Percentiles rank a stretch among this genome's conserved stretches.
Evolutionary conservation across 2,888 invertebrate species (phyloP).

Genomic region (Dolichomitus sp.): DNA sequence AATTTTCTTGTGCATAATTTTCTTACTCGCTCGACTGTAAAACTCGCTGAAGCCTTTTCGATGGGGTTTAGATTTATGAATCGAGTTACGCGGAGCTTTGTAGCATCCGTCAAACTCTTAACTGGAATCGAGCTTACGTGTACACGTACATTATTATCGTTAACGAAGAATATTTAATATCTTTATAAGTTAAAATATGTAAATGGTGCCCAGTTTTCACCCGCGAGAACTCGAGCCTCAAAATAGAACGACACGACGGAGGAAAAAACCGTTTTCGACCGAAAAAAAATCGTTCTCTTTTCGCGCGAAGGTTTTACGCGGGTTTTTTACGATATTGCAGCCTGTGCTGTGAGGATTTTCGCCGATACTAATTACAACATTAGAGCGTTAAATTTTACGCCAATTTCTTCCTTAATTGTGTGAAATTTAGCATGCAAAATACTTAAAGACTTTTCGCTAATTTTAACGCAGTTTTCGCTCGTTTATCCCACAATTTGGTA

Average conservation of each 20-base stretch:
- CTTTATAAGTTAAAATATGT: not conserved
- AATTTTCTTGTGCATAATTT: not conserved
- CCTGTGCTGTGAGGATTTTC: constrained; percentile 43
- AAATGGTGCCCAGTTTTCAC: not conserved
- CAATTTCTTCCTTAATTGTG: not conserved
- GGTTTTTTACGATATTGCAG: constrained; percentile 39
- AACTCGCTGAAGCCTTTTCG: not conserved
- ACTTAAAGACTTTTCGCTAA: no score
- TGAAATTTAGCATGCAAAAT: no score
- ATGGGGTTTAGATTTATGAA: constrained; percentile 23
- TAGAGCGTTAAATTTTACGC: not conserved
- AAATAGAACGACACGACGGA: not conserved
- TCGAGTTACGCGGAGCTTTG: constrained; percentile 12
- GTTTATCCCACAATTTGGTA: not conserved
- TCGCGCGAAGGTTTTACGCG: constrained; percentile 11
- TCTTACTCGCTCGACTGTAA: not conserved
- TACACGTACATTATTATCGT: constrained; percentile 71
- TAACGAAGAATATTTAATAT: constrained; percentile 13
- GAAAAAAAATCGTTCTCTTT: constrained; percentile 8
- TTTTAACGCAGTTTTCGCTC: no score
- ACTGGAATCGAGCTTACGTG: constrained; percentile 76
- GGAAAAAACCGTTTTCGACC: not conserved
- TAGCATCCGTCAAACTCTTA: constrained; percentile 40
- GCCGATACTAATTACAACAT: not conserved
- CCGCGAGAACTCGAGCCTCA: not conserved